Percentiles rank a stretch among this genome's conserved stretches.
These are phyloP conservation scores for Empidonax traillii DNA, from an alignment of 2,113 vertebrate genomes.

Conservation along the genomic window DNA sequence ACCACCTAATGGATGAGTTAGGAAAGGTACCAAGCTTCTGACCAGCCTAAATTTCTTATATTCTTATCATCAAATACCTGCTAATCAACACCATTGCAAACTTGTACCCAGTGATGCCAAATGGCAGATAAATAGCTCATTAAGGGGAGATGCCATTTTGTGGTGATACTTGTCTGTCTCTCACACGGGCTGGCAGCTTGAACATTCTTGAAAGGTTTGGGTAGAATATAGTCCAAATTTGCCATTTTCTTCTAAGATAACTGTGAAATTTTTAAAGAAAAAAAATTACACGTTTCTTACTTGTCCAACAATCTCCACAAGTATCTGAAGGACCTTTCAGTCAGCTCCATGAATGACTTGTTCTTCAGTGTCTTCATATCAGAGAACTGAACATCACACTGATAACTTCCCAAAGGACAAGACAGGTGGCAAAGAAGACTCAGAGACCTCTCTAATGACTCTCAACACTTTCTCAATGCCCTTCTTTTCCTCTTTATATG, in stretches of 20 bases:
- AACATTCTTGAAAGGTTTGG: background rate
- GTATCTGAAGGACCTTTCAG: background rate
- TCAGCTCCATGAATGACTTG: background rate
- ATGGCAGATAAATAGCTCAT: background rate
- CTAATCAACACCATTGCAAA: background rate
- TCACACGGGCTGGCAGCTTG: background rate
- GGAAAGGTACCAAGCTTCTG: conserved; percentile 32
- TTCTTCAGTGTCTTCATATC: background rate
- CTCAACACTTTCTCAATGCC: background rate
- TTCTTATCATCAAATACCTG: background rate
- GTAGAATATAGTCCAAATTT: background rate
- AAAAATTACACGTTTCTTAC: background rate
- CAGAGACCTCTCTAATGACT: background rate
- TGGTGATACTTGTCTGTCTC: background rate
- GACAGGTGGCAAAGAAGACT: background rate
- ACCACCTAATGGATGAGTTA: conserved; percentile 70
- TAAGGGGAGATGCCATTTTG: background rate
- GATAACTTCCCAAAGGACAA: background rate
- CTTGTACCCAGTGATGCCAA: background rate
- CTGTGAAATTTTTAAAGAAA: background rate
- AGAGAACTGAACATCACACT: background rate
- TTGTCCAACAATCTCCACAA: background rate
- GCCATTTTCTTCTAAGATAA: background rate
- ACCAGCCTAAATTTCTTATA: background rate
- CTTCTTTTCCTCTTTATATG: background rate